Percentiles rank a stretch among this genome's conserved stretches.
phyloP scores from a whole-genome alignment of 2,113 vertebrate species.

The Nesoenas mayeri region DNA sequence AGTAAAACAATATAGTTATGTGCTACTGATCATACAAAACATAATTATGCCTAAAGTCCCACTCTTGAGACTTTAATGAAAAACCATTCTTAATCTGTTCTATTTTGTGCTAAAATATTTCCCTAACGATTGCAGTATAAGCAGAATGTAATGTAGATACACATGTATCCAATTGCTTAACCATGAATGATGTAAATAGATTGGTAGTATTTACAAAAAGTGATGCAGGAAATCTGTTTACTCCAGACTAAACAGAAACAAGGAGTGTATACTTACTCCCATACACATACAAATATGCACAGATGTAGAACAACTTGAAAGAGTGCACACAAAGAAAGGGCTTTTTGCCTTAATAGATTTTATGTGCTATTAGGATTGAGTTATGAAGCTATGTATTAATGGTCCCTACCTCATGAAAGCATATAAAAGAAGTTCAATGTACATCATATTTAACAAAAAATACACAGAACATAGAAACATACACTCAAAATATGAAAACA shows the following conservation, averaged over 20 bases:
- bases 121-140: not conserved
- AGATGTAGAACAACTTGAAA: not conserved
- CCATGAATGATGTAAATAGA: not conserved
- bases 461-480: not conserved
- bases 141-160: not conserved
- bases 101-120: slow-evolving; percentile 22
- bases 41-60: not conserved
- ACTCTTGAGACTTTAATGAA: slow-evolving; percentile 21
- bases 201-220: not conserved
- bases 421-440: not conserved
- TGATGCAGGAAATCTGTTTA: slow-evolving; percentile 8
- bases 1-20: not conserved
- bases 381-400: not conserved
- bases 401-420: not conserved
- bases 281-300: not conserved
- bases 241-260: slow-evolving; percentile 26
- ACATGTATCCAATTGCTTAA: not conserved
- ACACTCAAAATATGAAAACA: not conserved
- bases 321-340: not conserved
- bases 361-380: not conserved
- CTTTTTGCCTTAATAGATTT: not conserved
- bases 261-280: not conserved
- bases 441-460: not conserved
- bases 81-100: not conserved
- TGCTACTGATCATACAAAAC: not conserved